phyloP scores from a whole-genome alignment of 2,888 invertebrate species.

The Papilio elwesi region DNA sequence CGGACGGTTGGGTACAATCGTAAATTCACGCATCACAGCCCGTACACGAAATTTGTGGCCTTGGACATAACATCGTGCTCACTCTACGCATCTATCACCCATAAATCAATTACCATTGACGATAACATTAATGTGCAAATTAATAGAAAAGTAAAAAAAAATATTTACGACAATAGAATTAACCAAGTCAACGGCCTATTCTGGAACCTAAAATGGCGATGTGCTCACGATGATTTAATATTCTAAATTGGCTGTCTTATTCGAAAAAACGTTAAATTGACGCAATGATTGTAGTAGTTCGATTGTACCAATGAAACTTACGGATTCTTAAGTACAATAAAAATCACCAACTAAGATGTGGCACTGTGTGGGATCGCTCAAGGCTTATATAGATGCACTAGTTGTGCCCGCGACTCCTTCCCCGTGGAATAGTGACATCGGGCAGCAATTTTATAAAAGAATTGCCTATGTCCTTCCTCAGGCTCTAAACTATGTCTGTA shows the following conservation, averaged over 20 bases:
- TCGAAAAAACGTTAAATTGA: neutral
- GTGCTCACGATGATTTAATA: neutral
- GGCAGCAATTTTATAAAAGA: no score
- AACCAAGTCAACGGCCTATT: conserved; percentile 45
- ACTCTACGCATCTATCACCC: conserved; percentile 65
- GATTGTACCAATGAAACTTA: neutral
- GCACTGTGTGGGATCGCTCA: no score
- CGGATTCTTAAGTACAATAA: neutral
- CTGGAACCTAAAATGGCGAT: neutral
- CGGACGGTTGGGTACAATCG: conserved; percentile 47
- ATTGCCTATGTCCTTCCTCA: no score
- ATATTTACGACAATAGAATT: conserved; percentile 70
- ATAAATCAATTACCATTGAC: conserved; percentile 68
- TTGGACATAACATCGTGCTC: conserved; percentile 49
- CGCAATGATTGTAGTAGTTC: neutral
- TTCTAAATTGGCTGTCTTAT: neutral
- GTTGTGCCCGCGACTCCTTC: no score
- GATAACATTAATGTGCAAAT: conserved; percentile 40
- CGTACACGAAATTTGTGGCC: conserved; percentile 51
- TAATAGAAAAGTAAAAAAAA: conserved; percentile 49
- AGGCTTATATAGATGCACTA: no score
- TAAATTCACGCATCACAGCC: conserved; percentile 53
- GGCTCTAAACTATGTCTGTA: no score
- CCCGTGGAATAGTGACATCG: no score
- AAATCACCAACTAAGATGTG: neutral